Evolutionary conservation across 2,888 invertebrate species (phyloP), one percentile per base, ranked within the genome.

Genomic region (Pristionchus maxplancki): DNA sequence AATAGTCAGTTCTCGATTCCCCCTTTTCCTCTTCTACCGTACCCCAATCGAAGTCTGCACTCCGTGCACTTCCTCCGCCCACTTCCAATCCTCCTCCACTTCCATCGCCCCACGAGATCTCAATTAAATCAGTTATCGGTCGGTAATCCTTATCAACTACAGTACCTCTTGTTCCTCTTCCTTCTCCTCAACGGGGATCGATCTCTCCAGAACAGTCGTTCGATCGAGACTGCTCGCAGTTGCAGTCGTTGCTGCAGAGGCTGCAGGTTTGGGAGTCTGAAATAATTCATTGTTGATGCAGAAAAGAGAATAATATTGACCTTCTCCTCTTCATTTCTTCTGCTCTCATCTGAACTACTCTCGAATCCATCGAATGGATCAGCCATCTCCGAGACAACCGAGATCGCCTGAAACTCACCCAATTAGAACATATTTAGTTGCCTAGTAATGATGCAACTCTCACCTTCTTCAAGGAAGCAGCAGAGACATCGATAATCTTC

Each of bases 351-450:
- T 6, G 83, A 83, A 53, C 34, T 58, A 13, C 53, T 53, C 83
- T 83, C 83, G 37, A 83, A 83, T 53, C 83, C 83, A 83, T 58
- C 83, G 34, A 83, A 83, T 24, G 83, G 83, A 83, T 83, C 53
- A 0, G 83, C 58, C 83, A 83, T 83, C 34, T 83, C 83, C 9
- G 83, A 50, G 24, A 31, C 83, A 5, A 83, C 83, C 11, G 83
- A 83, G n/a, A 83, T 83, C 20, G 50, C 53, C 83, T 53, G 24
- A 31, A 83, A 24, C 17, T n/a, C n/a, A n/a, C n/a, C n/a, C n/a
- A 34, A 71, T 71, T 37, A 34, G 15, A 6, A 15, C 64, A 11
- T 4, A 8, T 9, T 1, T 1, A 31, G 15, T 58, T 58, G 58
- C 58, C 24, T 58, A 58, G n/a, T 17, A 58, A 58, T 58, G 58